Evolutionary conservation across 2,113 vertebrate species (phyloP).

Genomic region (Mormyrus iriodes): DNA sequence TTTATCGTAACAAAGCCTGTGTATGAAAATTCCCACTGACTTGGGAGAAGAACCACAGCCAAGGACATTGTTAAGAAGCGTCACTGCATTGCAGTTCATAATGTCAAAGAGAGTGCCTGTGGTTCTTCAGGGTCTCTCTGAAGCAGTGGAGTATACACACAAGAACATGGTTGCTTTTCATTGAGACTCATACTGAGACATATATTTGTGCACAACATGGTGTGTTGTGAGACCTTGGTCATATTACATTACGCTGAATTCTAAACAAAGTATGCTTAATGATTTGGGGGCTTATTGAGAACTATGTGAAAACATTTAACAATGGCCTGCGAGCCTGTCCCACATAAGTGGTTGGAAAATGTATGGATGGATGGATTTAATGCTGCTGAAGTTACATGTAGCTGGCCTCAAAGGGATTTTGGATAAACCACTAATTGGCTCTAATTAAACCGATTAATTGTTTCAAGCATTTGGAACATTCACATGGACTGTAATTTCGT

Average conservation of each 20-base stretch:
- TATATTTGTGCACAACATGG: background rate
- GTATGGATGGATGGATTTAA: background rate
- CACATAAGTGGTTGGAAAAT: background rate
- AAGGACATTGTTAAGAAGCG: background rate
- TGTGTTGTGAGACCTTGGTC: background rate
- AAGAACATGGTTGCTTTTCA: background rate
- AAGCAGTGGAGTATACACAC: background rate
- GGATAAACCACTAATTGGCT: constrained; percentile 9
- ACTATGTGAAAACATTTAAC: background rate
- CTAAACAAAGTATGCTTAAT: background rate
- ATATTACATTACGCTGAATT: background rate
- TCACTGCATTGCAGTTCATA: background rate
- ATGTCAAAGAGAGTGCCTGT: background rate
- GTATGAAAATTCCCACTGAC: background rate
- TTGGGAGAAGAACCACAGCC: background rate
- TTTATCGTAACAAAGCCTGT: background rate
- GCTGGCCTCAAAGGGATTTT: background rate
- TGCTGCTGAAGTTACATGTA: background rate
- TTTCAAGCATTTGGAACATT: constrained; percentile 12
- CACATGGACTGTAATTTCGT: constrained; percentile 9
- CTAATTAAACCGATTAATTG: constrained; percentile 12
- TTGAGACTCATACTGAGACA: background rate
- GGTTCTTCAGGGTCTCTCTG: background rate
- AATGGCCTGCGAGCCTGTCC: background rate
- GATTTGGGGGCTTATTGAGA: background rate